These are phyloP conservation scores for Ommatoiulus sabulosus DNA, from an alignment of 2,888 invertebrate genomes.

Conservation along the genomic window DNA sequence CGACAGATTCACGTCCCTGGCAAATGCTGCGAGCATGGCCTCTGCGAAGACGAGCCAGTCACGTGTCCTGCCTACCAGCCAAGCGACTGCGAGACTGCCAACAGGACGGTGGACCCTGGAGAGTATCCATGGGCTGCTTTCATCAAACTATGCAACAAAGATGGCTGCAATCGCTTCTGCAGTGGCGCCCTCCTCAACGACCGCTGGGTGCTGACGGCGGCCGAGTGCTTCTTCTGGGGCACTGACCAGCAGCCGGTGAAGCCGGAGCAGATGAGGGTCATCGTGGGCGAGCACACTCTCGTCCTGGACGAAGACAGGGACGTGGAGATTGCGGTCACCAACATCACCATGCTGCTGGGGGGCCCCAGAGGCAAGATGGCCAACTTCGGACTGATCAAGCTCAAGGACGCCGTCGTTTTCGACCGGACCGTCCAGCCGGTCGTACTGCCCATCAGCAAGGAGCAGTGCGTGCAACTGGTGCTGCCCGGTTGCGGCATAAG, in stretches of 20 bases:
- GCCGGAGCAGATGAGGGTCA: slow-evolving; percentile 50
- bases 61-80: slow-evolving; percentile 52
- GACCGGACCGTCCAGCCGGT: slow-evolving; percentile 57
- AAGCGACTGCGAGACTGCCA: slow-evolving; percentile 56
- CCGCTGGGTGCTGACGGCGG: slow-evolving; percentile 48
- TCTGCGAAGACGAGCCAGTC: slow-evolving; percentile 42
- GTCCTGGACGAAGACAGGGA: slow-evolving; percentile 54
- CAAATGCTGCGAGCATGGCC: slow-evolving; percentile 49
- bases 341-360: background rate
- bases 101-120: slow-evolving; percentile 53
- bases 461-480: slow-evolving; percentile 45
- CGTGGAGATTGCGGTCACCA: slow-evolving; percentile 51
- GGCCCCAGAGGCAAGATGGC: background rate
- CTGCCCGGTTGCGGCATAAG: slow-evolving; percentile 53
- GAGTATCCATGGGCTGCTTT: slow-evolving; percentile 56
- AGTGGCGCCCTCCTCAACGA: slow-evolving; percentile 52
- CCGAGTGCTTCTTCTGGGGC: slow-evolving; percentile 51
- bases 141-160: slow-evolving; percentile 52
- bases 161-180: slow-evolving; percentile 50
- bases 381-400: slow-evolving; percentile 48
- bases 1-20: slow-evolving; percentile 53
- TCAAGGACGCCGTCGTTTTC: slow-evolving; percentile 42
- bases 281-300: slow-evolving; percentile 55
- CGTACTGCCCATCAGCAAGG: slow-evolving; percentile 45
- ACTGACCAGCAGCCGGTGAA: background rate